Conservation (phyloP, 2,797 vertebrate species). For the Pygocentrus nattereri region DNA sequence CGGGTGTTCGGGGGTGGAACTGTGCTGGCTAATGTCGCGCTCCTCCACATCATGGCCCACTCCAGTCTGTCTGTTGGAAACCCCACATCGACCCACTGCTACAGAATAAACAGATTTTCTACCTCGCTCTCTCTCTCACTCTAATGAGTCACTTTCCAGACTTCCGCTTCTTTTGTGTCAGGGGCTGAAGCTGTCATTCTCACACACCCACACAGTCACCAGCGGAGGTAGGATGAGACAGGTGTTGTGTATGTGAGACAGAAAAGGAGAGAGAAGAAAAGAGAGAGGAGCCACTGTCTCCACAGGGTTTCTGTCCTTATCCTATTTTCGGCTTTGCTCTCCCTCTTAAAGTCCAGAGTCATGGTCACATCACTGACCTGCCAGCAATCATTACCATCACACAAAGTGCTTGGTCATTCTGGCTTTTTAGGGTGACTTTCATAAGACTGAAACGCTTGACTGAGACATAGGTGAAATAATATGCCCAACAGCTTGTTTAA, state of each 20-base stretch:
- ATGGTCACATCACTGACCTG: background rate
- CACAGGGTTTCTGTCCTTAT: background rate
- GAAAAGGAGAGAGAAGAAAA: background rate
- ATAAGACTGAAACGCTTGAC: no score
- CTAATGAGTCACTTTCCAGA: constrained; percentile 45
- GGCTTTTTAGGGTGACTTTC: background rate
- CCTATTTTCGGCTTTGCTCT: background rate
- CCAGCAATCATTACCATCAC: background rate
- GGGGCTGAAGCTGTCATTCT: background rate
- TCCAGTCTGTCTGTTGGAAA: constrained; percentile 12
- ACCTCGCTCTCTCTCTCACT: background rate
- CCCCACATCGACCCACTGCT: background rate
- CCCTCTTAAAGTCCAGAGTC: background rate
- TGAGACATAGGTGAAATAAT: no score
- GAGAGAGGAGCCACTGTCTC: background rate
- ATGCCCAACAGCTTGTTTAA: no score
- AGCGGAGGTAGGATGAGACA: constrained; percentile 31
- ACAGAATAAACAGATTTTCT: constrained; percentile 4
- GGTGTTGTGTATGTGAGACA: constrained; percentile 15
- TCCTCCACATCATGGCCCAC: constrained; percentile 2
- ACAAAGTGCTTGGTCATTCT: background rate
- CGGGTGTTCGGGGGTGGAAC: background rate
- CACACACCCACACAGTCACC: background rate
- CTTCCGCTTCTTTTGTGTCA: constrained; percentile 5
- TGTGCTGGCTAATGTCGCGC: background rate